These are phyloP conservation scores for Novumbra hubbsi DNA, from an alignment of 2,797 vertebrate species.

Conservation along the genomic window DNA sequence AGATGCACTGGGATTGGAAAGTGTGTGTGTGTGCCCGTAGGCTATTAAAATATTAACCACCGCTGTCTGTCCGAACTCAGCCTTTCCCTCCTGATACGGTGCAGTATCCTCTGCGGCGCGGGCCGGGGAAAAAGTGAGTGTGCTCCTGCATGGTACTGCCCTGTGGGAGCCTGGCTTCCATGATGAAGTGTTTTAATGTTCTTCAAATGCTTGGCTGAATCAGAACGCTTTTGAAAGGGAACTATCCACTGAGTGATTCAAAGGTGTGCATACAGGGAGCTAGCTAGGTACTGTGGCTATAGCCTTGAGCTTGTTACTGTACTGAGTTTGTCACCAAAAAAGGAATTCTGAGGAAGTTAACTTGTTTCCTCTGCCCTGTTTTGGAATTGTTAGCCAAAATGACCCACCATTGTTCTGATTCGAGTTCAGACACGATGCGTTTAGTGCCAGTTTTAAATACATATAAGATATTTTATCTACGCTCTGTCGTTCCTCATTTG, in stretches of 20 bases:
- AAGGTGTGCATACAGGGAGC: slow-evolving; percentile 72
- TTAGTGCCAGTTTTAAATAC: background rate
- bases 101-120: slow-evolving; percentile 75
- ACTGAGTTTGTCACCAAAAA: slow-evolving; percentile 63
- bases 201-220: slow-evolving; percentile 72
- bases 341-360: slow-evolving; percentile 42
- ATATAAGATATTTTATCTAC: background rate
- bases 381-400: background rate
- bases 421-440: background rate
- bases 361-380: slow-evolving; percentile 51
- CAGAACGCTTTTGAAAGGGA: slow-evolving; percentile 75
- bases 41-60: slow-evolving; percentile 81
- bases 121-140: slow-evolving; percentile 67
- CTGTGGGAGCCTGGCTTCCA: slow-evolving; percentile 74
- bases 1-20: slow-evolving; percentile 71
- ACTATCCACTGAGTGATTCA: slow-evolving; percentile 77
- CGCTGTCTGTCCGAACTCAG: slow-evolving; percentile 77
- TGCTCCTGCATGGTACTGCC: slow-evolving; percentile 68
- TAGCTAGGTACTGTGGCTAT: slow-evolving; percentile 67
- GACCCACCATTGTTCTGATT: background rate
- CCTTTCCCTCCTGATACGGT: slow-evolving; percentile 72
- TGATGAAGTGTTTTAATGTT: slow-evolving; percentile 80
- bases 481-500: background rate
- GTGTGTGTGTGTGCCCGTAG: slow-evolving; percentile 75
- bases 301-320: slow-evolving; percentile 73